Evolutionary conservation across 2,888 invertebrate species (phyloP), one percentile per base, ranked within the genome.

Genomic region (Halictus ligatus): DNA sequence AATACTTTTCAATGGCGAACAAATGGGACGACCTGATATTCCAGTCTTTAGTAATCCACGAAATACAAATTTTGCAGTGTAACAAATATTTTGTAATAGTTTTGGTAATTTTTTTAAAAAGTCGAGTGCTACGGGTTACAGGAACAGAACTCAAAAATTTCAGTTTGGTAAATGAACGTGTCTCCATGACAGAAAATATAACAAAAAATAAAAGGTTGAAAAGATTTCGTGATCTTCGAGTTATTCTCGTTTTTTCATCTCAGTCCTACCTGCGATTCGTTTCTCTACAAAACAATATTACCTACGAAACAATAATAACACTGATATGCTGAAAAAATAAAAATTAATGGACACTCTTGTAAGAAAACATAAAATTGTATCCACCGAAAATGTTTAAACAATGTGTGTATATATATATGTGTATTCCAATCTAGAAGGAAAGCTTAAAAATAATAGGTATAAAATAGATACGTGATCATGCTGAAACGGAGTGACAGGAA

Each of bases 381-480:
- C 64, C 64, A 29, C 18, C 7, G 18, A 29, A 18, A 64, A 15
- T 29, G 8, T 18, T 64, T 7, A 18, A 18, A 29, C 29, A 29
- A 64, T 29, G 8, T 29, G n/a, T 21, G 3, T 35, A 35, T 35
- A 35, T 35, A 64, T 29, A 18, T 29, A 69, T 18, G 21, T 40
- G 35, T 40, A 43, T 43, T 71, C 10, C 6, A 43, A 71, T 64
- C 48, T 48, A 75, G 21, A 21, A 72, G 25, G 29, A 15, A 40
- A 78, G 71, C 46, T 75, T 75, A n/a, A 10, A 43, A 29, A 29
- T 69, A 73, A 76, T 35, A 35, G 67, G 48, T 67, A 64, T 35
- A 71, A 71, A 73, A 73, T 73, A 78, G 40, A 50, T 76, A 10
- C 73, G 35, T 40, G 48, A 69, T 54, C 86, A 86, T 85, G 86